Evolutionary conservation across 2,888 invertebrate species (phyloP).

Genomic region (Exocentrus adspersus): DNA sequence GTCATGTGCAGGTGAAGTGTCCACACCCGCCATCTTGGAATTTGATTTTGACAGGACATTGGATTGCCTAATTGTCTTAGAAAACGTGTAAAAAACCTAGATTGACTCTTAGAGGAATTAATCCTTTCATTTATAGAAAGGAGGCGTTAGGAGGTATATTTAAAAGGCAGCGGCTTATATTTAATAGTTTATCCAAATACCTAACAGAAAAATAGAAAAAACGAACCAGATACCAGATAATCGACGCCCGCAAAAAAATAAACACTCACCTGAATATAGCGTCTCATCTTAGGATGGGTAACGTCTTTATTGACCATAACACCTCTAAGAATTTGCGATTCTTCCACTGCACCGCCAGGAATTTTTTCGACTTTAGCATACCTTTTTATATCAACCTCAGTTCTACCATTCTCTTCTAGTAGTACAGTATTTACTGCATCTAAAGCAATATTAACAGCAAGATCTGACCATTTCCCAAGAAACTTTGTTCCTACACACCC

Average conservation of each 20-base stretch:
- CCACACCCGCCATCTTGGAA: too few species aligned
- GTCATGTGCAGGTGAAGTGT: too few species aligned
- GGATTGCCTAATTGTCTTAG: too few species aligned
- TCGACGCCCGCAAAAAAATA: background rate
- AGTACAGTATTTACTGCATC: slow-evolving; percentile 95
- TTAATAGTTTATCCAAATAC: too few species aligned
- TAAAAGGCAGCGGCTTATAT: too few species aligned
- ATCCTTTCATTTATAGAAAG: too few species aligned
- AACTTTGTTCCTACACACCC: slow-evolving; percentile 98
- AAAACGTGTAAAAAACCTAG: too few species aligned
- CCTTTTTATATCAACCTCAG: slow-evolving; percentile 97
- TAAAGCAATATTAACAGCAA: slow-evolving; percentile 95
- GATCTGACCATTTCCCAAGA: slow-evolving; percentile 93
- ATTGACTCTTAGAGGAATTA: too few species aligned
- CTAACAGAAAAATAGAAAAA: too few species aligned
- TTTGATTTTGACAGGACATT: too few species aligned
- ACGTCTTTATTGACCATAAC: slow-evolving; percentile 99
- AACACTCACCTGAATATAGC: slow-evolving; percentile 76
- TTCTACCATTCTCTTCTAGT: slow-evolving; percentile 86
- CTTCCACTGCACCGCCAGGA: slow-evolving; percentile 95
- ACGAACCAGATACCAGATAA: background rate
- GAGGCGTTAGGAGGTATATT: too few species aligned
- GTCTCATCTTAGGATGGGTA: slow-evolving; percentile 96
- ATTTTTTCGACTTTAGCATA: slow-evolving; percentile 96
- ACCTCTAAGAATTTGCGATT: slow-evolving; percentile 91